Evolutionary conservation across 23 tunicate genomes (phyloP), one percentile per base, ranked within the genome.

Genomic region (Aplidium turbinatum): DNA sequence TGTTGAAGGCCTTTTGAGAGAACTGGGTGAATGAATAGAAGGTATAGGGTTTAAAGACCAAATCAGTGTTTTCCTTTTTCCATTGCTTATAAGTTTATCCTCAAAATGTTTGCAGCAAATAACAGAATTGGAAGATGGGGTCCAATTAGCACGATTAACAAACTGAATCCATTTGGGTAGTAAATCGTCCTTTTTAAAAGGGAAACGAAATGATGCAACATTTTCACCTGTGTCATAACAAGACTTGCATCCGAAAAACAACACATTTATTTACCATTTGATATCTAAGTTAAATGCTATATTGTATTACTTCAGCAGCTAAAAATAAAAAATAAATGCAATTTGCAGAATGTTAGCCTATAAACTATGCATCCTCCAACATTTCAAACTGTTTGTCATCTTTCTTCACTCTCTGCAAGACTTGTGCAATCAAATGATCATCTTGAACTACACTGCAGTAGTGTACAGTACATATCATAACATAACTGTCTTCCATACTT

Each of bases 1-100:
- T 4, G 73, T 36, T 67, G 73, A 67, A 38, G 73, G 73, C 31
- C 67, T 60, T 60, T 60, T 60, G 6, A 60, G n/a, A 27, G 67
- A 35, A 27, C 31, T 30, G 5, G 35, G 19, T 5, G 36, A 29
- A n/a, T 60, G 67, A 4, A 25, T 4, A 27, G 67, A 29, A 4
- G 67, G 67, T 3, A 60, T 30, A 5, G 67, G 67, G 35, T 60
- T 28, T 30, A 60, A 29, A 27, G 19, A 29, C 67, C 67, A 60
- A 16, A 29, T 60, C 31, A 60, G 31, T 29, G 30, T 60, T 29
- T 60, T 60, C 31, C 67, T 60, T 60, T 60, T 11, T 9, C 67
- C 67, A 29, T 27, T 4, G n/a, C 9, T 11, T 9, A 60, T 60
- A 27, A 24, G 31, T 23, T 60, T 30, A 4, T 26, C 35, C 3